Percentiles rank a stretch among this genome's conserved stretches.
Evolutionary conservation across 2,113 vertebrate genomes (phyloP).

Genomic region (Lophochroa leadbeateri): DNA sequence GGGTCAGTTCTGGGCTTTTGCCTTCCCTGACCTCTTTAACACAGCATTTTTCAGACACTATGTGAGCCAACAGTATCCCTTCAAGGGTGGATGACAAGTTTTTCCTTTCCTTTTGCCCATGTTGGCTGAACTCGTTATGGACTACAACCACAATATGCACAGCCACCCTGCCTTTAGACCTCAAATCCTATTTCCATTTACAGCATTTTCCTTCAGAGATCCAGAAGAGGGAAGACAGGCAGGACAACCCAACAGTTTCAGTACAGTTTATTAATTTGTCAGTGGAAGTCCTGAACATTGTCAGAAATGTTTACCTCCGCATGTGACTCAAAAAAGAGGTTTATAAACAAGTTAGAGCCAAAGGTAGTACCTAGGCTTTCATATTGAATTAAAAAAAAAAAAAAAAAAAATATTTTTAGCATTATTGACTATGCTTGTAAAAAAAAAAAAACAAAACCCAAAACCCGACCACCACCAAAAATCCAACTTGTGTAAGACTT

Average conservation of each 20-base stretch:
- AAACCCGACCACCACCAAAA: neutral
- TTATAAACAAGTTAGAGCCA: neutral
- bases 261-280: neutral
- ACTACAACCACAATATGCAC: neutral
- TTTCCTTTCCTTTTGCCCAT: neutral
- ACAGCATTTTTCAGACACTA: neutral
- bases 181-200: neutral
- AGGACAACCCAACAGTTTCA: neutral
- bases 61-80: neutral
- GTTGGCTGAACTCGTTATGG: neutral
- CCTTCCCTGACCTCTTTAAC: neutral
- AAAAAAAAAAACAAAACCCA: neutral
- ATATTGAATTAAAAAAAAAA: neutral
- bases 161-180: neutral
- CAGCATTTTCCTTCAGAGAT: neutral
- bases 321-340: neutral
- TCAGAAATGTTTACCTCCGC: neutral
- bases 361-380: neutral
- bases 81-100: neutral
- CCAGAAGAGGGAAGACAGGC: neutral
- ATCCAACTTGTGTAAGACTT: neutral
- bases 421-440: neutral
- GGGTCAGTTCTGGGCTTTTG: neutral
- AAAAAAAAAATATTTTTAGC: neutral
- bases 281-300: neutral